Percentiles rank a stretch among this genome's conserved stretches.
These are phyloP conservation scores for Ciona savignyi DNA, from an alignment of 23 tunicate genomes.

Conservation along the genomic window DNA sequence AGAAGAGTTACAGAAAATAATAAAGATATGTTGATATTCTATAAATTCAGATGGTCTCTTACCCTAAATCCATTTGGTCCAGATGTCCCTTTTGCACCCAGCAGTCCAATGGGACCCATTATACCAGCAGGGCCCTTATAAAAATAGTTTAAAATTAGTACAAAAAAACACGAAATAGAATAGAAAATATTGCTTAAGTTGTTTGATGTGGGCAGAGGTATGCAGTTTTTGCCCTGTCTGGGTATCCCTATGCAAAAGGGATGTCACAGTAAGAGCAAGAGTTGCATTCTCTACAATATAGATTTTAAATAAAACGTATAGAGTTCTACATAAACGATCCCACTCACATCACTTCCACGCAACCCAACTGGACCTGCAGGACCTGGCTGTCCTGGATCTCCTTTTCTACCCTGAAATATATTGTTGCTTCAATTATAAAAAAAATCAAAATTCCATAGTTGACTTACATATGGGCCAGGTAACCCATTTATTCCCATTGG, in stretches of 20 bases:
- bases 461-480: neutral
- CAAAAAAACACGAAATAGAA: too few relatives aligned
- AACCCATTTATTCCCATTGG: neutral
- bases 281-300: neutral
- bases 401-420: neutral
- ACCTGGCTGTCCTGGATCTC: neutral
- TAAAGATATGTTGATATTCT: neutral
- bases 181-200: too few relatives aligned
- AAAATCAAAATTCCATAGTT: too few relatives aligned
- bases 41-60: too few relatives aligned
- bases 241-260: neutral
- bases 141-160: too few relatives aligned
- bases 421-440: too few relatives aligned
- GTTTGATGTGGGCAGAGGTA: neutral
- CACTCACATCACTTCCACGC: neutral
- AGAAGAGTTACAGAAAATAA: too few relatives aligned
- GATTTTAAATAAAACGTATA: too few relatives aligned
- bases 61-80: neutral
- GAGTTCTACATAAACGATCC: too few relatives aligned
- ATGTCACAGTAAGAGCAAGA: conserved; percentile 1
- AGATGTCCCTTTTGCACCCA: neutral
- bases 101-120: neutral
- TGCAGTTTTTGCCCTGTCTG: neutral
- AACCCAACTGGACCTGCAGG: neutral
- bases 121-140: neutral